Evolutionary conservation across 1,140 invertebrate species (phyloP), one percentile per base, ranked within the genome.

Genomic region (Mylabris phalerata): DNA sequence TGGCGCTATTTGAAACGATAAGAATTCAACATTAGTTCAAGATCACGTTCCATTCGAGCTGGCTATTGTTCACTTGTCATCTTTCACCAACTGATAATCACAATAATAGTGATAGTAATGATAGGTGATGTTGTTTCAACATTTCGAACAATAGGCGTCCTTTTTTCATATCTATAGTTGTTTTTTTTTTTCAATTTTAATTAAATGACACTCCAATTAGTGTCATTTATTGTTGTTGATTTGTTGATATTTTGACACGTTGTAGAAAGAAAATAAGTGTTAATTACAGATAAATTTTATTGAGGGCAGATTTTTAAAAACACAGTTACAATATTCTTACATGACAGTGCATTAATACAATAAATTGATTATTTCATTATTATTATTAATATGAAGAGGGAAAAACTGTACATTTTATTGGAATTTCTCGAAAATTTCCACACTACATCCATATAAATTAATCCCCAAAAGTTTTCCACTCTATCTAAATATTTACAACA

Each of bases 301-400:
- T 65, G 52, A 54, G 19, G 50, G 32, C 32, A 49, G 39, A 43
- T 40, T 52, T 59, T 64, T 62, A 62, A 60, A 67, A 67, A 67
- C 64, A 66, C 65, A 62, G 55, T 66, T 64, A 66, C 62, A 58
- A 32, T 32, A 32, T 32, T 32, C 4, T 46, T 55, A 64, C 62
- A 64, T 61, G 45, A 60, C 48, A 49, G 62, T 66, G 64, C 62
- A 60, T 50, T 32, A 32, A 32, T 32, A 32, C 32, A 32, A 32
- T 32, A 32, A 32, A 32, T 32, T 32, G 19, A 19, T 7, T 7
- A 32, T 32, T 32, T 4, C 4, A 32, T 32, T 32, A 32, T 32
- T 4, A 32, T 32, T 4, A 4, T 32, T 32, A 7, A 32, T 32
- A 4, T 32, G 32, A 19, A 19, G 19, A 7, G 32, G 32, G 32